phyloP scores from a whole-genome alignment of 1,140 invertebrate species.

The Orchesella cincta region DNA sequence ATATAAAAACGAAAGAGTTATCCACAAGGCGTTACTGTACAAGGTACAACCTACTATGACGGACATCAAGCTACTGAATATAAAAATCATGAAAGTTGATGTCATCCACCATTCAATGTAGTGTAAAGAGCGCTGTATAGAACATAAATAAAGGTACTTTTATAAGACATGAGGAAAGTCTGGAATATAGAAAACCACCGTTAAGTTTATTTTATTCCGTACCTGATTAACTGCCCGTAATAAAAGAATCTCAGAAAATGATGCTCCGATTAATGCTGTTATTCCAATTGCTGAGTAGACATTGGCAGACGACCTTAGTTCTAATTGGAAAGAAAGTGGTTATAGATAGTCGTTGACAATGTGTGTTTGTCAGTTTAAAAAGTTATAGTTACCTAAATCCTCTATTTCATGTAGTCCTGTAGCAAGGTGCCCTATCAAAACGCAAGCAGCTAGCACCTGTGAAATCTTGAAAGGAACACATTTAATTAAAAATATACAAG shows the following conservation, averaged over 20 bases:
- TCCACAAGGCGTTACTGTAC: neutral
- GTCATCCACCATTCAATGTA: constrained; percentile 22
- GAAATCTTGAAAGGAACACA: neutral
- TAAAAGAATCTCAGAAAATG: constrained; percentile 2
- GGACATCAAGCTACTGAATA: neutral
- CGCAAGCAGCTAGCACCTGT: neutral
- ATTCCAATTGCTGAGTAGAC: neutral
- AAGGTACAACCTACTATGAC: neutral
- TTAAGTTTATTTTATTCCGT: neutral
- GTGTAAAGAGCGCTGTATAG: neutral
- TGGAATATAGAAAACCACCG: too few species aligned
- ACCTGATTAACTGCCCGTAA: constrained; percentile 1
- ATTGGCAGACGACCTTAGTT: too few species aligned
- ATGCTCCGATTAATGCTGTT: neutral
- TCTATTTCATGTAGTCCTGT: neutral
- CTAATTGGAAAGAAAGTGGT: too few species aligned
- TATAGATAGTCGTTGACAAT: too few species aligned
- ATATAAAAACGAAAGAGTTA: neutral
- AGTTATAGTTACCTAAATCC: neutral
- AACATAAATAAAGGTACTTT: too few species aligned
- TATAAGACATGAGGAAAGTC: too few species aligned
- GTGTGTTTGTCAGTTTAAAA: too few species aligned
- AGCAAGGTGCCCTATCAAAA: neutral
- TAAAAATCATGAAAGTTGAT: neutral
- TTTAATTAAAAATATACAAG: neutral